Percentiles rank a stretch among this genome's conserved stretches.
Conservation (phyloP, 2,797 vertebrate genomes). For the Sternarchorhynchus goeldii region DNA sequence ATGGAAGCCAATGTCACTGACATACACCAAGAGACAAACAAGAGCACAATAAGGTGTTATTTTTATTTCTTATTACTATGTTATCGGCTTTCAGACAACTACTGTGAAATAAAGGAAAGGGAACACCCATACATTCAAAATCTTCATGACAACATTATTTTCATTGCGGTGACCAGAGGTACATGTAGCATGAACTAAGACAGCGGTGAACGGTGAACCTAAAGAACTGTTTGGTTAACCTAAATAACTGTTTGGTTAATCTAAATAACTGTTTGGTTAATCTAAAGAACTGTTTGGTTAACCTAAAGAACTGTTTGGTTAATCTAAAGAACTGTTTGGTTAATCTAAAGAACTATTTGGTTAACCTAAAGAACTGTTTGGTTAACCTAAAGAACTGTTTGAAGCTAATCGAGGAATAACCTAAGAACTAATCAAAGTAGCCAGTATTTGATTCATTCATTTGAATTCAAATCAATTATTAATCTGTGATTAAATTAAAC, state of each 20-base stretch:
- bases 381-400: too few relatives aligned
- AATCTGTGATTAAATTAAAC: not conserved
- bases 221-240: not conserved
- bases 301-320: not conserved
- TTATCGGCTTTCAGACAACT: slow-evolving; percentile 83
- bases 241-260: too few relatives aligned
- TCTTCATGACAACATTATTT: slow-evolving; percentile 63
- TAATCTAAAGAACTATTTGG: too few relatives aligned
- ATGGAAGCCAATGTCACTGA: slow-evolving; percentile 72
- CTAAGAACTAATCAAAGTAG: too few relatives aligned
- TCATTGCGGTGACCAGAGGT: not conserved
- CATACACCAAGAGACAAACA: slow-evolving; percentile 79
- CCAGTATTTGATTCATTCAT: slow-evolving; percentile 6
- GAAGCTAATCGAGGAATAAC: too few relatives aligned
- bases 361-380: not conserved
- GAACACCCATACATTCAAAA: slow-evolving; percentile 72
- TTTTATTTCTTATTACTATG: slow-evolving; percentile 78
- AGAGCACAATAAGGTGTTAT: slow-evolving; percentile 82
- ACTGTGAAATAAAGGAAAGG: slow-evolving; percentile 84
- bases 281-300: too few relatives aligned
- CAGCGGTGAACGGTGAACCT: slow-evolving; percentile 16
- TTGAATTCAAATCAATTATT: not conserved
- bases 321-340: not conserved
- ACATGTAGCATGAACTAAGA: slow-evolving; percentile 23
- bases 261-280: too few relatives aligned